Base-by-base conservation (phyloP, 1,140 invertebrate genomes). In the Asbolus verrucosus region DNA sequence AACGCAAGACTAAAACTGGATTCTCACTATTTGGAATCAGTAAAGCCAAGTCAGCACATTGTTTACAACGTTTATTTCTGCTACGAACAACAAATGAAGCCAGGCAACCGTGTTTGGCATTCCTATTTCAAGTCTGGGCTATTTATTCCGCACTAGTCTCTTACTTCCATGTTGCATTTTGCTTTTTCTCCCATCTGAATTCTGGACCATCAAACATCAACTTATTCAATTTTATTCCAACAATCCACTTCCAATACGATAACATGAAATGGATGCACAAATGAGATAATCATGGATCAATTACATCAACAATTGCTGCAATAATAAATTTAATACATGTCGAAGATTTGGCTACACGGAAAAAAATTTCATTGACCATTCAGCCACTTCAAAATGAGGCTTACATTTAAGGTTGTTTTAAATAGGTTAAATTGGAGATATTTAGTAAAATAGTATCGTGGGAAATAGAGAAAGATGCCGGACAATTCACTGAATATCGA, bases 61-160 rank as follows among this genome's bases (percentile, higher is more conserved):
- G 68, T 70, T 70, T 70, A 70, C 68, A 63, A 70, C 61, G 43
- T 70, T 70, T 70, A 70, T 65, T 65, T 70, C 68, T 39, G 33
- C 68, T 39, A 65, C 14, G 16, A 70, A 70, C 41, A 70, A 70
- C 61, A 70, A 70, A 70, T 70, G 68, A 70, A 65, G 60, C 46
- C 61, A 65, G 68, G 65, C 67, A 65, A 59, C 41, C 68, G 68
- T 65, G 68, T 60, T 65, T 65, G 13, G 61, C 61, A 65, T 70
- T 70, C 33, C 46, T 54, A 54, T 54, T 54, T 54, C 46, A 27
- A 54, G 18, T 27, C 46, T 27, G 18, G 11, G 18, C 46, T 54
- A 54, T 54, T 54, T 54, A 27, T 27, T 54, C 46, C 13, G 21
- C 46, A 54, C 46, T 54, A 54, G 46, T 27, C 46, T 54, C 46